phyloP scores from a whole-genome alignment of 2,888 invertebrate species.

The Netelia fuscicornis region DNA sequence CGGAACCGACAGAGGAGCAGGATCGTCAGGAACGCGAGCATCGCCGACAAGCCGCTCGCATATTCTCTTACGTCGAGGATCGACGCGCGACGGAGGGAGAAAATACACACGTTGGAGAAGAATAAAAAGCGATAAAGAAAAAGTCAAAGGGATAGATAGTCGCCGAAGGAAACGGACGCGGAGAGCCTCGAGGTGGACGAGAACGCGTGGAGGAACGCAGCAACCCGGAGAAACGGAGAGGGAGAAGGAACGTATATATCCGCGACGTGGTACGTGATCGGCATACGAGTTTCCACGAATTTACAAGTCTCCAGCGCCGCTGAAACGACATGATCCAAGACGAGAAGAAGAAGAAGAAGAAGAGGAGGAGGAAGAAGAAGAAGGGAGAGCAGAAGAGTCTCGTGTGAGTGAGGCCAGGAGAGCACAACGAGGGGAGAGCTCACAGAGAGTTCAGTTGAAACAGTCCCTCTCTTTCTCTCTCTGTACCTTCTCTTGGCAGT shows the following conservation, averaged over 20 bases:
- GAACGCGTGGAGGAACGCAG: slow-evolving; percentile 58
- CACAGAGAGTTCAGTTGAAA: background rate
- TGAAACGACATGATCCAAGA: slow-evolving; percentile 21
- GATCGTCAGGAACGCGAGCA: slow-evolving; percentile 42
- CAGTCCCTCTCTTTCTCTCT: background rate
- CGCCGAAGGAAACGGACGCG: slow-evolving; percentile 22
- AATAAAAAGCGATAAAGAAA: slow-evolving; percentile 19
- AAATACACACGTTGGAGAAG: background rate
- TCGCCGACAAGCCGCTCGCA: slow-evolving; percentile 5
- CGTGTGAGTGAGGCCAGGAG: background rate
- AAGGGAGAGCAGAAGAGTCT: slow-evolving; percentile 1
- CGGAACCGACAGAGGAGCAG: background rate
- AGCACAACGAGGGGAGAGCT: slow-evolving; percentile 42
- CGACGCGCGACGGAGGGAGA: slow-evolving; percentile 1
- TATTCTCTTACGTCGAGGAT: background rate
- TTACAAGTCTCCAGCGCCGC: slow-evolving; percentile 47
- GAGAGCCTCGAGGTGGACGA: slow-evolving; percentile 26
- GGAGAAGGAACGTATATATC: slow-evolving; percentile 10
- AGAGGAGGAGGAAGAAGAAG: slow-evolving; percentile 35
- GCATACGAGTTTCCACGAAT: slow-evolving; percentile 67
- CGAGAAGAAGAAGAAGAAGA: slow-evolving; percentile 14
- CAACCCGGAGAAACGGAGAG: slow-evolving; percentile 39
- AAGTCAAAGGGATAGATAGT: slow-evolving; percentile 36
- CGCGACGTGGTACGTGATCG: slow-evolving; percentile 63
- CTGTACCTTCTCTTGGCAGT: slow-evolving; percentile 20